Percentiles rank a stretch among this genome's conserved stretches.
phyloP scores from a whole-genome alignment of 2,113 vertebrate species.

The Cryptomyrus ogoouensis region DNA sequence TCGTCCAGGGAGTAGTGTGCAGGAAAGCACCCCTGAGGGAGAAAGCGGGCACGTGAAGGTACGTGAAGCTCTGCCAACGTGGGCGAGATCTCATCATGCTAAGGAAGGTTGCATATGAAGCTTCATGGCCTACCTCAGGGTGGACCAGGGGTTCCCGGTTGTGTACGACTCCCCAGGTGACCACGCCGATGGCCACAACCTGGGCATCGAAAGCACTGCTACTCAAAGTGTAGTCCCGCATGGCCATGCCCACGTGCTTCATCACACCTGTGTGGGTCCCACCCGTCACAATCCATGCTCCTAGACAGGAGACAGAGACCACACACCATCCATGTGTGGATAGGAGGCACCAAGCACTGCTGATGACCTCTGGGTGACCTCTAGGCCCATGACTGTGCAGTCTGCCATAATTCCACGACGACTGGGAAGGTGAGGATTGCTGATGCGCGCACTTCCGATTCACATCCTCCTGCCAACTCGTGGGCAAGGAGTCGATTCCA shows the following conservation, averaged over 20 bases:
- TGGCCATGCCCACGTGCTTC: constrained; percentile 91
- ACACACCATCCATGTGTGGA: neutral
- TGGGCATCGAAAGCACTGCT: constrained; percentile 58
- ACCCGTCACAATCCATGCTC: constrained; percentile 93
- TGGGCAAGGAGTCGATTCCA: neutral
- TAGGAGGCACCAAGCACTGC: neutral
- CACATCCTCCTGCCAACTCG: neutral
- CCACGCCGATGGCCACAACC: constrained; percentile 84
- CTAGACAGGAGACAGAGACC: constrained; percentile 48
- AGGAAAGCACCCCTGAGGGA: constrained; percentile 71
- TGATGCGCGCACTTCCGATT: neutral
- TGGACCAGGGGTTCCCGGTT: constrained; percentile 65
- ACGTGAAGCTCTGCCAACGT: neutral
- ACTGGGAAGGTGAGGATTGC: neutral
- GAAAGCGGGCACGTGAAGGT: neutral
- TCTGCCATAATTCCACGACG: neutral
- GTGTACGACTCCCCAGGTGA: constrained; percentile 86
- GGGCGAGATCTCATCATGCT: neutral
- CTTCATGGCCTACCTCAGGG: constrained; percentile 41
- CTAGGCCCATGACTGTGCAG: neutral
- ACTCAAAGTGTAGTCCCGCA: constrained; percentile 73
- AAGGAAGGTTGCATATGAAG: neutral
- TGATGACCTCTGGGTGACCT: neutral
- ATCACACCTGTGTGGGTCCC: constrained; percentile 88
- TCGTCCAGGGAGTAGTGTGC: constrained; percentile 77